These are phyloP conservation scores for Garra rufa DNA, from an alignment of 2,113 vertebrate species.

Conservation along the genomic window DNA sequence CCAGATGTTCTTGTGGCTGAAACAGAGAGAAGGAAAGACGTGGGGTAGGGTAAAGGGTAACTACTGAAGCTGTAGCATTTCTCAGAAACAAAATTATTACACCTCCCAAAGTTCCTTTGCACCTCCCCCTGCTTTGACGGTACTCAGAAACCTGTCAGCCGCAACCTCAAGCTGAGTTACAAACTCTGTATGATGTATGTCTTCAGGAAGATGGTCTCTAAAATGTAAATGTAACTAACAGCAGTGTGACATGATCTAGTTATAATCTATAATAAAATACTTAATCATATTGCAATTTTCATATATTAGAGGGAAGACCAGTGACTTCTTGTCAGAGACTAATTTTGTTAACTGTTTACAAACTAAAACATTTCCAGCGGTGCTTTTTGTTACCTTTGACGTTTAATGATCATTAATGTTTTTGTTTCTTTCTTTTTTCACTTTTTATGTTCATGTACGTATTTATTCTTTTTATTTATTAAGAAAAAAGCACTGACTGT, in stretches of 20 bases:
- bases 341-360: not conserved
- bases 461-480: too few species aligned
- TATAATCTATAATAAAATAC: not conserved
- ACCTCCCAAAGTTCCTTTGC: not conserved
- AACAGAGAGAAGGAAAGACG: conserved; percentile 70
- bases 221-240: not conserved
- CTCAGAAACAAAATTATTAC: conserved; percentile 33
- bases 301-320: too few species aligned
- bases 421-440: not conserved
- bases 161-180: not conserved
- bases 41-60: not conserved
- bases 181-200: not conserved
- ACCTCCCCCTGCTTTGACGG: not conserved
- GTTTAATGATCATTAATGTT: not conserved
- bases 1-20: conserved; percentile 73
- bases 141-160: not conserved
- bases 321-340: too few species aligned
- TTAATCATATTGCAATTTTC: too few species aligned
- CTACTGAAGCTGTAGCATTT: conserved; percentile 38
- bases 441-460: too few species aligned
- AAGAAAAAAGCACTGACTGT: too few species aligned
- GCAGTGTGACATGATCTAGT: not conserved
- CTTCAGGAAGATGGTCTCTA: not conserved
- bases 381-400: not conserved
- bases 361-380: not conserved